Conservation (phyloP, 2,888 invertebrate species). For the Conistra vaccinii region DNA sequence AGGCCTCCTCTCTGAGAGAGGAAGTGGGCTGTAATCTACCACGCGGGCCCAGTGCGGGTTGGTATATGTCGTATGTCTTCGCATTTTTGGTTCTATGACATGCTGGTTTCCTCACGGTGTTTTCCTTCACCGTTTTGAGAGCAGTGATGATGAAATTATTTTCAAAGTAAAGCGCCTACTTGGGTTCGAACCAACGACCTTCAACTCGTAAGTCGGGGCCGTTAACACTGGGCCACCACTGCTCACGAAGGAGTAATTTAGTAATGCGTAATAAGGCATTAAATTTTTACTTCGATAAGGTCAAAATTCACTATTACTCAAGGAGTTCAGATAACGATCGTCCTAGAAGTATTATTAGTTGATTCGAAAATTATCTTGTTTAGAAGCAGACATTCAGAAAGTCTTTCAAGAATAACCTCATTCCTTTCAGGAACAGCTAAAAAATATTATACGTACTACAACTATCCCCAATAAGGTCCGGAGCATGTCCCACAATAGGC, state of each 20-base stretch:
- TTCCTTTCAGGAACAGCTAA: neutral
- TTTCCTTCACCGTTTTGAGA: too few relatives aligned
- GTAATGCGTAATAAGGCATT: neutral
- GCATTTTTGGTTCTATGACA: too few relatives aligned
- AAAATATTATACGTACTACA: conserved; percentile 71
- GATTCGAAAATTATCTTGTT: neutral
- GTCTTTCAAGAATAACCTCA: neutral
- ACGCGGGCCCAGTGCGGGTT: too few relatives aligned
- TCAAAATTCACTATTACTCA: neutral
- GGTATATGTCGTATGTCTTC: too few relatives aligned
- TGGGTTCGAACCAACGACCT: too few relatives aligned
- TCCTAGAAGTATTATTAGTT: neutral
- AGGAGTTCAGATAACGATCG: neutral
- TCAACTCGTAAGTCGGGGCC: too few relatives aligned
- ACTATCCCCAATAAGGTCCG: conserved; percentile 80
- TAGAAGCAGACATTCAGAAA: neutral
- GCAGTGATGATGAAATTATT: too few relatives aligned
- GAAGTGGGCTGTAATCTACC: too few relatives aligned
- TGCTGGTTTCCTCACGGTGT: too few relatives aligned
- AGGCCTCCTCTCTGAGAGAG: too few relatives aligned
- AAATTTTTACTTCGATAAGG: neutral
- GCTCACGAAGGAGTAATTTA: neutral
- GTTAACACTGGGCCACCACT: too few relatives aligned
- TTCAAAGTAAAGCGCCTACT: too few relatives aligned
- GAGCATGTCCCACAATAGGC: conserved; percentile 81